These are phyloP conservation scores for Orycteropus afer DNA, from an alignment of 2,113 vertebrate genomes.

Conservation along the genomic window DNA sequence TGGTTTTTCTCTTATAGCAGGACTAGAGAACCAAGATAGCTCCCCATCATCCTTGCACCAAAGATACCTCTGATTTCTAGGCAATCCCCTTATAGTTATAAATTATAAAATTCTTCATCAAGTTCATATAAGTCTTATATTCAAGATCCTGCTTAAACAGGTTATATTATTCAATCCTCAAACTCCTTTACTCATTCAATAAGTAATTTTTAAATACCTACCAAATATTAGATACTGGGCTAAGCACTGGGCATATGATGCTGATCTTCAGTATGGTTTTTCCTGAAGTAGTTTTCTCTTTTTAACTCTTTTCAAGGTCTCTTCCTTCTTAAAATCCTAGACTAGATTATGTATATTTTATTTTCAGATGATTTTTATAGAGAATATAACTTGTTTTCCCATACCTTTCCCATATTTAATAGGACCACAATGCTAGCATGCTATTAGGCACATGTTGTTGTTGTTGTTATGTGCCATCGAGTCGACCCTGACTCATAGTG, in stretches of 20 bases:
- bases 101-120: not conserved
- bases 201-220: not conserved
- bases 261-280: not conserved
- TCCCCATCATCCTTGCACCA: not conserved
- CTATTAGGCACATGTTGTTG: too few relatives aligned
- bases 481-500: too few relatives aligned
- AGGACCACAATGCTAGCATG: not conserved
- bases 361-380: not conserved
- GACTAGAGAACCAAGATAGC: not conserved
- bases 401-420: slow-evolving; percentile 10
- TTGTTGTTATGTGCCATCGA: too few relatives aligned
- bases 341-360: not conserved
- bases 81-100: not conserved
- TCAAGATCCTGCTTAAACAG: not conserved
- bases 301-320: not conserved
- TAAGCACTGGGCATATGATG: not conserved
- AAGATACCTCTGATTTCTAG: not conserved
- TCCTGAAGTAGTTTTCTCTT: not conserved
- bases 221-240: not conserved
- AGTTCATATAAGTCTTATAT: not conserved
- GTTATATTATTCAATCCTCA: not conserved
- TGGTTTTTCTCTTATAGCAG: too few relatives aligned
- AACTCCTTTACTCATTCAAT: not conserved
- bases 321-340: not conserved
- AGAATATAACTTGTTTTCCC: not conserved